These are phyloP conservation scores for Lycophotia porphyrea DNA, from an alignment of 2,888 invertebrate species.

Conservation along the genomic window DNA sequence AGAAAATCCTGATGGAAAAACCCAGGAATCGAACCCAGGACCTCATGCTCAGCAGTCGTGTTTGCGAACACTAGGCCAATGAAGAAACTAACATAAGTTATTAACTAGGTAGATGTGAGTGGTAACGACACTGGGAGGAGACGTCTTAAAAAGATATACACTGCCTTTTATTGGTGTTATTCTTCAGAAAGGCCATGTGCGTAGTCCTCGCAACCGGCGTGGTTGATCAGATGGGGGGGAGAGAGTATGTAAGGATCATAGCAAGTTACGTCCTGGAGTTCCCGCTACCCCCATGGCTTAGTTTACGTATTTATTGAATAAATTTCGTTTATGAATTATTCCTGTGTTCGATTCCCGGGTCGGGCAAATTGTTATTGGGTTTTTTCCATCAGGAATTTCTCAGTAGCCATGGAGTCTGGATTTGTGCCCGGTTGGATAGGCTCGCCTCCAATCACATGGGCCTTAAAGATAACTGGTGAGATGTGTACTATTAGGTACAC, in stretches of 20 bases:
- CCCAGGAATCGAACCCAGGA: too few relatives aligned
- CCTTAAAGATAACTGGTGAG: neutral
- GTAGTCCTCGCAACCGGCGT: neutral
- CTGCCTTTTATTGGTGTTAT: neutral
- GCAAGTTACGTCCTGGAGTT: neutral
- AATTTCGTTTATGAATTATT: neutral
- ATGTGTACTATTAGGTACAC: neutral
- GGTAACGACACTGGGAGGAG: neutral
- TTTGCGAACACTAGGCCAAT: too few relatives aligned
- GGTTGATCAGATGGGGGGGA: neutral
- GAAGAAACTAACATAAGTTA: neutral
- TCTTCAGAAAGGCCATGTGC: neutral
- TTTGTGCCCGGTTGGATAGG: neutral
- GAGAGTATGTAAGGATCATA: neutral
- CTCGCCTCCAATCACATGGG: neutral
- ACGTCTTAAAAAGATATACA: neutral
- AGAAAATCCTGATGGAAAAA: too few relatives aligned
- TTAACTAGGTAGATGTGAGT: neutral
- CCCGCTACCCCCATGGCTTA: neutral
- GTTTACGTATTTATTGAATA: neutral
- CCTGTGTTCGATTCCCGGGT: neutral
- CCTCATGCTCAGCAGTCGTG: too few relatives aligned
- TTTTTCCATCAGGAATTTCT: neutral
- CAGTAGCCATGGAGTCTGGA: neutral
- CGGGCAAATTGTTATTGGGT: neutral